A percentile compares a stretch with the other conserved stretches of the same genome.
These are phyloP conservation scores for Leptinotarsa peninsularis DNA, from an alignment of 2,888 invertebrate species.

Conservation along the genomic window DNA sequence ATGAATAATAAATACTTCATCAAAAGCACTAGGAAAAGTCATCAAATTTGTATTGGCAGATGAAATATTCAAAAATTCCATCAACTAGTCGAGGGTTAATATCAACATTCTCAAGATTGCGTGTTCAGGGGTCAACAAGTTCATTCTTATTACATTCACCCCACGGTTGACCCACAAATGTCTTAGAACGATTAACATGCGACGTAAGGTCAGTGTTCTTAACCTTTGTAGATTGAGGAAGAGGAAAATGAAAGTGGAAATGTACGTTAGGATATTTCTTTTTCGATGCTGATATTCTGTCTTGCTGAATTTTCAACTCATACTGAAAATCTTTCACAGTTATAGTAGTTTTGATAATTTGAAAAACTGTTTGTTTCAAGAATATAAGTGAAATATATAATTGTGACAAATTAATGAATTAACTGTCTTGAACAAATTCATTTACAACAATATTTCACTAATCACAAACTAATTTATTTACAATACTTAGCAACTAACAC, in stretches of 20 bases:
- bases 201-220: slow-evolving; percentile 10
- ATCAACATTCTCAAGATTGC: slow-evolving; percentile 27
- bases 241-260: neutral
- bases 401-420: too few relatives aligned
- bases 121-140: slow-evolving; percentile 38
- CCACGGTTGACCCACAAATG: slow-evolving; percentile 9
- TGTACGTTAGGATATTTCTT: neutral
- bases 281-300: neutral
- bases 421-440: too few relatives aligned
- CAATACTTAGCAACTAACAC: too few relatives aligned
- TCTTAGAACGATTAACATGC: slow-evolving; percentile 8
- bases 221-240: slow-evolving; percentile 2
- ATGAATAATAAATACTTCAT: neutral
- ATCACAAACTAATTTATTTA: too few relatives aligned
- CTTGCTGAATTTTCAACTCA: too few relatives aligned
- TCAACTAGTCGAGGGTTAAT: neutral
- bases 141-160: slow-evolving; percentile 33
- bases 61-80: neutral
- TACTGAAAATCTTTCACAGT: too few relatives aligned
- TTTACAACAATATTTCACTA: too few relatives aligned
- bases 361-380: too few relatives aligned
- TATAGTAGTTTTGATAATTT: too few relatives aligned
- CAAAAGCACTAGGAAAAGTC: neutral
- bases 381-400: too few relatives aligned
- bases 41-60: neutral